A percentile compares a stretch with the other conserved stretches of the same genome.
These are phyloP conservation scores for Ammodramus savannarum DNA, from an alignment of 2,113 vertebrate genomes.

Conservation along the genomic window DNA sequence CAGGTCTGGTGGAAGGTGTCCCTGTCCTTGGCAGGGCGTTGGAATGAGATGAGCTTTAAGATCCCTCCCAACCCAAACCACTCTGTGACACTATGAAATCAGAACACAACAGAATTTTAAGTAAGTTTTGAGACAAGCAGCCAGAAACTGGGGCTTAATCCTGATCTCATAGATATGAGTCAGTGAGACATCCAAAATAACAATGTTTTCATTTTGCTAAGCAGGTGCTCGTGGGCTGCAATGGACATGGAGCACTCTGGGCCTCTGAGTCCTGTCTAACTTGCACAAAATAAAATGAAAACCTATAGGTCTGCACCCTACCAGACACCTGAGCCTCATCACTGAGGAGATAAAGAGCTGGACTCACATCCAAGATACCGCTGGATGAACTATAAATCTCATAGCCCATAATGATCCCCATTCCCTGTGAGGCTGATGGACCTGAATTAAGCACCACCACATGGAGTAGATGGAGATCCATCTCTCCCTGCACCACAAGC, in stretches of 20 bases:
- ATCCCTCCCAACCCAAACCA: not conserved
- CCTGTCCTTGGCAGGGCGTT: not conserved
- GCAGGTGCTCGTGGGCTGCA: not conserved
- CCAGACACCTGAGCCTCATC: not conserved
- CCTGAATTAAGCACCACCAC: not conserved
- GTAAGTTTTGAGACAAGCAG: not conserved
- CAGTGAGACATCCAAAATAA: not conserved
- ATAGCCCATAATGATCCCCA: not conserved
- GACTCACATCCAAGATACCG: not conserved
- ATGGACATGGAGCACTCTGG: accelerated
- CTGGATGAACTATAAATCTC: not conserved
- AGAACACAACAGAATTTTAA: not conserved
- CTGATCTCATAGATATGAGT: not conserved
- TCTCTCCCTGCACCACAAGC: not conserved
- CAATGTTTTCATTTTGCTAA: not conserved
- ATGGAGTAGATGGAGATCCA: accelerated
- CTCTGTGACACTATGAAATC: not conserved
- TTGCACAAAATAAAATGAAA: not conserved
- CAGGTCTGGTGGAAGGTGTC: not conserved
- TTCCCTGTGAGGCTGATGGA: not conserved
- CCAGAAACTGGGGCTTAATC: not conserved
- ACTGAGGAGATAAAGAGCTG: not conserved
- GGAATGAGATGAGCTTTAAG: not conserved
- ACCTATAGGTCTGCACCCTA: accelerated
- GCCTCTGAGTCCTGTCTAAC: not conserved